Conservation (phyloP, 2,113 vertebrate genomes). For the Eonycteris spelaea region DNA sequence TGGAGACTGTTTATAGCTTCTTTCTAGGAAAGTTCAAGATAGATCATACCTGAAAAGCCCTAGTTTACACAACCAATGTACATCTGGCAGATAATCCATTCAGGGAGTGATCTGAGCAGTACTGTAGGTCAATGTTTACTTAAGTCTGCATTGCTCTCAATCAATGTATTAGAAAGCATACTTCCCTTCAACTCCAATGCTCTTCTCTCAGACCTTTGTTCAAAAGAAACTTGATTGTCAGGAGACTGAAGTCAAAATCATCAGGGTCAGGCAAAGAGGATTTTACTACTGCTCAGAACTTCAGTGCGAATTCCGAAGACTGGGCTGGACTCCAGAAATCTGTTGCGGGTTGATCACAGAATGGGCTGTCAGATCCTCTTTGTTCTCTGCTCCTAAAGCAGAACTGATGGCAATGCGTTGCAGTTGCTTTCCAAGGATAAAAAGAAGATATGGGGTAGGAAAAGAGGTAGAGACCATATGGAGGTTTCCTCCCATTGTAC, state of each 20-base stretch:
- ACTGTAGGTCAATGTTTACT: constrained; percentile 39
- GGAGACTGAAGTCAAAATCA: constrained; percentile 33
- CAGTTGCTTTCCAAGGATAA: constrained; percentile 18
- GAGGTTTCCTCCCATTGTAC: neutral
- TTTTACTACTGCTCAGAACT: constrained; percentile 17
- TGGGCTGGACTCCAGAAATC: neutral
- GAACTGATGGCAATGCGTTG: neutral
- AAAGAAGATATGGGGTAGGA: neutral
- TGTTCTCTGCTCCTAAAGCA: neutral
- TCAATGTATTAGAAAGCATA: neutral
- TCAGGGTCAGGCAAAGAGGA: neutral
- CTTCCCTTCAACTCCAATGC: neutral
- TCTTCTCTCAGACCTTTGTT: neutral
- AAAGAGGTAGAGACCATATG: neutral
- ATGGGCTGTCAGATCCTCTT: neutral
- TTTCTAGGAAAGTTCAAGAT: neutral
- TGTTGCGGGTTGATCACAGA: neutral
- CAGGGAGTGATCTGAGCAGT: neutral
- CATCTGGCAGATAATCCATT: constrained; percentile 51
- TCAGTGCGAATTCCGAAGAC: constrained; percentile 8
- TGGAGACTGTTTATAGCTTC: neutral
- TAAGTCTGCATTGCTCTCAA: neutral
- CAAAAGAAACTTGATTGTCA: constrained; percentile 30
- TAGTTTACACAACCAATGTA: neutral
- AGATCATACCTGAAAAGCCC: neutral